These are phyloP conservation scores for Isichthys henryi DNA, from an alignment of 2,113 vertebrate species.

Conservation along the genomic window DNA sequence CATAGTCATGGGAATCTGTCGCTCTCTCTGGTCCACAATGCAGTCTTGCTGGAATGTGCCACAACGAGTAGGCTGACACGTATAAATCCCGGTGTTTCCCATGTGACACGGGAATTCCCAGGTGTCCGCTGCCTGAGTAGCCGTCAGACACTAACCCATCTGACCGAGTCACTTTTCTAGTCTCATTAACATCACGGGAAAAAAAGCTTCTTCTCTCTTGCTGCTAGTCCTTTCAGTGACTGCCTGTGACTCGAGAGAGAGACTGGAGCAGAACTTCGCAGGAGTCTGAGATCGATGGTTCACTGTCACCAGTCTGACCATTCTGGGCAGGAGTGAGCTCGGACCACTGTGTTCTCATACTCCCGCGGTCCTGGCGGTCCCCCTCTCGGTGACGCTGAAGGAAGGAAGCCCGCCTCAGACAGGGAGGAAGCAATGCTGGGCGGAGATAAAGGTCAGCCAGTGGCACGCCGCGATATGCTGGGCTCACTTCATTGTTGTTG, in stretches of 20 bases:
- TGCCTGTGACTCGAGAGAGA: background rate
- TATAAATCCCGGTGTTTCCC: background rate
- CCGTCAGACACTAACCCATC: background rate
- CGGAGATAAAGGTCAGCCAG: constrained; percentile 73
- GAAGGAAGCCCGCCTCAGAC: constrained; percentile 60
- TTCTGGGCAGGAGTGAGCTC: constrained; percentile 31
- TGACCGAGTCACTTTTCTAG: background rate
- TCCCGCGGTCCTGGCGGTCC: constrained; percentile 26
- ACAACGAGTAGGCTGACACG: background rate
- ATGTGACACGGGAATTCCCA: background rate
- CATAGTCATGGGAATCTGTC: background rate
- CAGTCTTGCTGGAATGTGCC: background rate
- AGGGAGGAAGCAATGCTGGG: constrained; percentile 72
- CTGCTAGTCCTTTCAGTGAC: background rate
- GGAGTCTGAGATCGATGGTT: constrained; percentile 14
- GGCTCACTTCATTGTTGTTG: constrained; percentile 66
- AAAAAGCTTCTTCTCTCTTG: background rate
- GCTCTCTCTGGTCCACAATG: background rate
- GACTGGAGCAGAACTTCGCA: background rate
- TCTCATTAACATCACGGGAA: background rate
- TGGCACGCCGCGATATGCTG: constrained; percentile 66
- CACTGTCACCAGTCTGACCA: constrained; percentile 34
- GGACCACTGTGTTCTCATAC: constrained; percentile 29
- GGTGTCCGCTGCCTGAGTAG: background rate
- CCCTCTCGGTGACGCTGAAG: constrained; percentile 32